Percentiles rank a stretch among this genome's conserved stretches.
phyloP scores from a whole-genome alignment of 64 coral and sea anemone species.

The Platygyra sinensis region DNA sequence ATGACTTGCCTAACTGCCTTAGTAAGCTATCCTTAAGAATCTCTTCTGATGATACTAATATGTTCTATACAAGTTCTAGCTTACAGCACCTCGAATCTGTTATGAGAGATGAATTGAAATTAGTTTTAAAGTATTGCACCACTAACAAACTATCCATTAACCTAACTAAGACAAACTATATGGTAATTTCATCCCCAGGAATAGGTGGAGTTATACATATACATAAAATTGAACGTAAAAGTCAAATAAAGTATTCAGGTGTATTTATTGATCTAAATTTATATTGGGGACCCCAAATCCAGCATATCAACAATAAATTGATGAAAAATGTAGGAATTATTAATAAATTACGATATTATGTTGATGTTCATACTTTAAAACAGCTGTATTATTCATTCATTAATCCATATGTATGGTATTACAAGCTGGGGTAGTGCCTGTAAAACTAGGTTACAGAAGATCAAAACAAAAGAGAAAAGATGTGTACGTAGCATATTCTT shows the following conservation, averaged over 20 bases:
- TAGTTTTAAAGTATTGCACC: slow-evolving; percentile 11
- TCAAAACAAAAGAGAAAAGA: too few species aligned
- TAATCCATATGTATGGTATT: not conserved
- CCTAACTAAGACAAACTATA: slow-evolving; percentile 33
- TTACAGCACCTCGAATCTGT: not conserved
- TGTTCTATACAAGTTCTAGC: slow-evolving; percentile 23
- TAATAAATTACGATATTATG: too few species aligned
- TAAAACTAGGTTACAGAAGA: not conserved
- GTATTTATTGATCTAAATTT: slow-evolving; percentile 37
- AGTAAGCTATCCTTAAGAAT: slow-evolving; percentile 19
- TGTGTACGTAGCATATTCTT: too few species aligned
- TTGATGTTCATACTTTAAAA: too few species aligned
- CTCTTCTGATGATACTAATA: slow-evolving; percentile 48
- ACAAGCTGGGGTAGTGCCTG: not conserved
- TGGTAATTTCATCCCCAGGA: slow-evolving; percentile 21
- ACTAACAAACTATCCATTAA: slow-evolving; percentile 37
- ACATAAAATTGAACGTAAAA: not conserved
- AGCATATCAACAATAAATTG: slow-evolving; percentile 38
- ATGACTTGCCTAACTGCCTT: slow-evolving; percentile 6
- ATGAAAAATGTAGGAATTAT: not conserved
- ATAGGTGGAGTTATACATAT: slow-evolving; percentile 10
- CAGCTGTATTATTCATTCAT: too few species aligned
- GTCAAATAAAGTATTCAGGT: slow-evolving; percentile 23
- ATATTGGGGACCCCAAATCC: slow-evolving; percentile 19
- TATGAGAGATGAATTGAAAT: slow-evolving; percentile 28